phyloP scores from a whole-genome alignment of 2,113 vertebrate genomes.

The Stictonetta naevosa region DNA sequence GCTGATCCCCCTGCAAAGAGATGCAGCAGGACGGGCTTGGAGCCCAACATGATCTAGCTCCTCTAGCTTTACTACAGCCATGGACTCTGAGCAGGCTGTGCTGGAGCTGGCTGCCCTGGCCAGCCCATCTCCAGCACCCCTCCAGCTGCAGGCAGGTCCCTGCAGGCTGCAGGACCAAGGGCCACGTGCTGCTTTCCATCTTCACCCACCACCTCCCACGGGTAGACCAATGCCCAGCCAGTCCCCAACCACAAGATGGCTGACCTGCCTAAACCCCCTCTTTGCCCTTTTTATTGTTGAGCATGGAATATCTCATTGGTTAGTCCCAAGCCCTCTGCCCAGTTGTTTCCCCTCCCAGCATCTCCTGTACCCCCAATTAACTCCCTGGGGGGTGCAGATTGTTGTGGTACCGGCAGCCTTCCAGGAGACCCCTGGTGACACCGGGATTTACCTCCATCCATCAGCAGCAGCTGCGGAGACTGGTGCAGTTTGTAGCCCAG shows the following conservation, averaged over 20 bases:
- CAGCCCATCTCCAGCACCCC: not conserved
- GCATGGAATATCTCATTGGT: not conserved
- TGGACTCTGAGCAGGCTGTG: not conserved
- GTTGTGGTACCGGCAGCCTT: no score
- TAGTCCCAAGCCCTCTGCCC: not conserved
- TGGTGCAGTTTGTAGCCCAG: no score
- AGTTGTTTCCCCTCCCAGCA: not conserved
- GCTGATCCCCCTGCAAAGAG: not conserved
- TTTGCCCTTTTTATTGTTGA: no score
- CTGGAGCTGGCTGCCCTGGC: not conserved
- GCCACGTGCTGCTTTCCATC: not conserved
- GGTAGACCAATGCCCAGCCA: not conserved
- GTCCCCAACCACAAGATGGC: not conserved
- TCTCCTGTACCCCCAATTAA: no score
- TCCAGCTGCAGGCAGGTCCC: not conserved
- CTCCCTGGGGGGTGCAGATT: no score
- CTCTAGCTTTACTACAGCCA: not conserved
- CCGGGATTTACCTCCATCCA: not conserved
- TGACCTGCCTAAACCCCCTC: not conserved
- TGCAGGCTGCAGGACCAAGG: no score
- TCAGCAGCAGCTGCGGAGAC: not conserved
- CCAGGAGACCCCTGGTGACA: no score
- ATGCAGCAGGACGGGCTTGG: not conserved
- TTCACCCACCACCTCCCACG: not conserved
- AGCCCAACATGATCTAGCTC: not conserved